Conservation (phyloP, 2,797 vertebrate genomes). For the Gallirallus australis region DNA sequence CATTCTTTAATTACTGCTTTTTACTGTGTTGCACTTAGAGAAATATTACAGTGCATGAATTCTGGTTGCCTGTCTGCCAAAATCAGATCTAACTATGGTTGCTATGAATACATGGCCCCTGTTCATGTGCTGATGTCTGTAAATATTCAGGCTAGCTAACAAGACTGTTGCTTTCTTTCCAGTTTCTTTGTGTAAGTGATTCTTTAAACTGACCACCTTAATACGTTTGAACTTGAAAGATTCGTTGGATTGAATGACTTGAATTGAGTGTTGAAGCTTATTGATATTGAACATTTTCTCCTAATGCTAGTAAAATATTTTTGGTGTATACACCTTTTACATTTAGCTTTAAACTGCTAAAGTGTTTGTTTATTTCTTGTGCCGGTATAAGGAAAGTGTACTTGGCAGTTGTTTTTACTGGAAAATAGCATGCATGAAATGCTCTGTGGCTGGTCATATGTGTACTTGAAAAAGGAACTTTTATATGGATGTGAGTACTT, state of each 20-base stretch:
- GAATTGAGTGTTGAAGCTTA: constrained; percentile 14
- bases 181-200: constrained; percentile 6
- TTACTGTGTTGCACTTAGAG: background rate
- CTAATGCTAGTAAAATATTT: background rate
- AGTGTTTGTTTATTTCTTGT: constrained; percentile 62
- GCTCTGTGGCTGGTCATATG: constrained; percentile 33
- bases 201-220: constrained; percentile 3
- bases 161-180: background rate
- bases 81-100: background rate
- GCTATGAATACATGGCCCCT: background rate
- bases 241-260: background rate
- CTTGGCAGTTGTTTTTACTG: constrained; percentile 59
- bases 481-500: constrained; percentile 55
- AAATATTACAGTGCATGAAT: background rate
- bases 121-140: background rate
- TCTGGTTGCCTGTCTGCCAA: background rate
- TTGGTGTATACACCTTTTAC: constrained; percentile 46
- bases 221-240: background rate
- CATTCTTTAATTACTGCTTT: background rate
- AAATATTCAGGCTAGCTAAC: background rate
- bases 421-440: constrained; percentile 39
- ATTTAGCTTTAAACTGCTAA: constrained; percentile 52
- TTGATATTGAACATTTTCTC: constrained; percentile 52
- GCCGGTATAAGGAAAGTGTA: constrained; percentile 70
- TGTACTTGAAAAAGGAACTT: constrained; percentile 12